Conservation (phyloP, 1,140 invertebrate species). For the Drosophila elegans region DNA sequence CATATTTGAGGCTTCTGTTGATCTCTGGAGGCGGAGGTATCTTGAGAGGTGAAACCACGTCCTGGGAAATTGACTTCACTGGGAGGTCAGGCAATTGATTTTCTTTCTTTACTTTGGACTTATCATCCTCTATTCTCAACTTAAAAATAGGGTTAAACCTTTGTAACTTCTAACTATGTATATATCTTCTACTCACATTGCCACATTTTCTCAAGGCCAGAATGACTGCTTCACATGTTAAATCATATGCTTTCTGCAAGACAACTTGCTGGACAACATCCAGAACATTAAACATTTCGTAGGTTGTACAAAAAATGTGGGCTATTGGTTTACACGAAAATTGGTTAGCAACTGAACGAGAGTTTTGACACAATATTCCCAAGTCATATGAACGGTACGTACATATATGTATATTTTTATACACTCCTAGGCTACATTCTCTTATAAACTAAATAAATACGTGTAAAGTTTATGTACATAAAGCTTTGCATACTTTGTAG, state of each 20-base stretch:
- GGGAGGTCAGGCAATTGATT: background rate
- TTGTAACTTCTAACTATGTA: too few species aligned
- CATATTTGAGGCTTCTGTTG: background rate
- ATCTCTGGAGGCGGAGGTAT: background rate
- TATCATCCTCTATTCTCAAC: constrained; percentile 1
- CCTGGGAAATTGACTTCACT: background rate
- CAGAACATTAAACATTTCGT: constrained; percentile 61
- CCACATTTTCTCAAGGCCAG: constrained; percentile 22
- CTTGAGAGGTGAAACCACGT: background rate
- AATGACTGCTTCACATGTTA: constrained; percentile 29
- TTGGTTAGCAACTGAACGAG: constrained; percentile 4
- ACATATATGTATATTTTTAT: constrained; percentile 17
- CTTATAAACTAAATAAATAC: constrained; percentile 46
- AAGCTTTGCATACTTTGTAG: constrained; percentile 33
- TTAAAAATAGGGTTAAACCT: background rate
- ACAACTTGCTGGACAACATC: constrained; percentile 60
- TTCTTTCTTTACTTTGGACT: background rate
- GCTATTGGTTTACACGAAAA: constrained; percentile 32
- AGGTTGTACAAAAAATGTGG: constrained; percentile 2
- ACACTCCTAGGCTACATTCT: constrained; percentile 7
- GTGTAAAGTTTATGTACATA: constrained; percentile 40
- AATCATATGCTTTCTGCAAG: constrained; percentile 47
- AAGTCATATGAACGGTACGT: constrained; percentile 5
- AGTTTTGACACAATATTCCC: constrained; percentile 6
- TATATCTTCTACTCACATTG: constrained; percentile 27